Evolutionary conservation across 2,888 invertebrate species (phyloP).

Genomic region (Hypomecis atomaria): DNA sequence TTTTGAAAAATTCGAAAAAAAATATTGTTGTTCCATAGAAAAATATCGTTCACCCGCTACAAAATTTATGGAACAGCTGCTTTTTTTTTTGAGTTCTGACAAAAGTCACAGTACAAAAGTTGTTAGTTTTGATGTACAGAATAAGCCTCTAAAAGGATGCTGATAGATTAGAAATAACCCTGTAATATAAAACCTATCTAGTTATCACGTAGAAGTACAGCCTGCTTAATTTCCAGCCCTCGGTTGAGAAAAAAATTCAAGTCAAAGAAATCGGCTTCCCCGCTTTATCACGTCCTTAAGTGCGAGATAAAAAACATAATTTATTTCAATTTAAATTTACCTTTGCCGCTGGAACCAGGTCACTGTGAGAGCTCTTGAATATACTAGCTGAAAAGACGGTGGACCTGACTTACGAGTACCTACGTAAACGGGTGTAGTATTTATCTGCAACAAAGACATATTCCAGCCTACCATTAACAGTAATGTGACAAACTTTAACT

Average conservation of each 20-base stretch:
- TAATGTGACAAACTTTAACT: too few species aligned
- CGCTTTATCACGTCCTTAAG: constrained; percentile 26
- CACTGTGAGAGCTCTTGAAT: constrained; percentile 36
- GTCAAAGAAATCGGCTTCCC: constrained; percentile 11
- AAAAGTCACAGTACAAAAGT: too few species aligned
- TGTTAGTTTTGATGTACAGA: too few species aligned
- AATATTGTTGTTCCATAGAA: too few species aligned
- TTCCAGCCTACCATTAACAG: too few species aligned
- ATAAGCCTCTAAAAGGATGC: too few species aligned
- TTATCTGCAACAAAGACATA: background rate
- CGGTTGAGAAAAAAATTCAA: background rate
- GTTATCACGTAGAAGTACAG: background rate
- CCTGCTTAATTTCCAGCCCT: background rate
- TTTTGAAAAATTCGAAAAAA: too few species aligned
- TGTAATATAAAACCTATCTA: background rate
- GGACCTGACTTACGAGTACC: constrained; percentile 5
- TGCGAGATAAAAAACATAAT: constrained; percentile 29
- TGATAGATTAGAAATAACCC: too few species aligned
- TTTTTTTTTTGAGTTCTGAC: too few species aligned
- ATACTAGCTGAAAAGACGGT: constrained; percentile 38
- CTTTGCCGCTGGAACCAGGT: constrained; percentile 32
- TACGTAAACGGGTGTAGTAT: background rate
- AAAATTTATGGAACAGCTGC: too few species aligned
- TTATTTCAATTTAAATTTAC: constrained; percentile 37
- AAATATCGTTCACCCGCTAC: too few species aligned